Evolutionary conservation across 2,113 vertebrate species (phyloP), one percentile per base, ranked within the genome.

Genomic region (Ammodytes marinus): DNA sequence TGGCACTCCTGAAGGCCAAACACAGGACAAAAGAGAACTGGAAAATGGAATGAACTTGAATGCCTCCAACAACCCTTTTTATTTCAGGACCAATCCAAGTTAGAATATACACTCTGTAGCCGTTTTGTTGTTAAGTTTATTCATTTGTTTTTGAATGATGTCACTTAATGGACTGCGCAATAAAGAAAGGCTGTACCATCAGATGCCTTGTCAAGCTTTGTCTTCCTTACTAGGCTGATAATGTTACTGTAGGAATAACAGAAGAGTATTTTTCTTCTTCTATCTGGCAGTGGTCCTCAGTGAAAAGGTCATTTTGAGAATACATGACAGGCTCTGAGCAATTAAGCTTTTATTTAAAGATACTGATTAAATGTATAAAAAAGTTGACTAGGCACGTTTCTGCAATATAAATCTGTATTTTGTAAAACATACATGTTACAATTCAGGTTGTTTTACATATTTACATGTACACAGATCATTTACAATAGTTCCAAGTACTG

Each of bases 401-500:
- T 82, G 57, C 47, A 69, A 88, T 86, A 92, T 85, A 85, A 82
- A 90, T 91, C 76, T 86, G 64, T 86, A 82, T 82, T 84, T 73
- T 74, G 15, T n/a, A 77, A 78, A 82, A 89, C 54, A 74, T 80
- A 78, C 70, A 82, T 55, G 74, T 77, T 76, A 65, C 69, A 78
- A 39, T 76, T 80, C 39, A 61, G 27, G 59, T 59, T 8, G 47
- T 70, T 87, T 88, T 86, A 92, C 88, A 92, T 92, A 94, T 94
- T 86, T 91, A 91, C 87, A 92, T 68, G 58, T 67, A 82, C 79
- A 88, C 63, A 68, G 1, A 53, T 77, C 68, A 90, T 91, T 86
- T 88, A 93, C 91, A 94, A 40, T 79, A 60, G 54, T 79, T 76
- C 79, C 65, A 88, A 77, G 60, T 37, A 53, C 35, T 83, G 15